Conservation (phyloP, 2,113 vertebrate species). For the Sinocyclocheilus anshuiensis region DNA sequence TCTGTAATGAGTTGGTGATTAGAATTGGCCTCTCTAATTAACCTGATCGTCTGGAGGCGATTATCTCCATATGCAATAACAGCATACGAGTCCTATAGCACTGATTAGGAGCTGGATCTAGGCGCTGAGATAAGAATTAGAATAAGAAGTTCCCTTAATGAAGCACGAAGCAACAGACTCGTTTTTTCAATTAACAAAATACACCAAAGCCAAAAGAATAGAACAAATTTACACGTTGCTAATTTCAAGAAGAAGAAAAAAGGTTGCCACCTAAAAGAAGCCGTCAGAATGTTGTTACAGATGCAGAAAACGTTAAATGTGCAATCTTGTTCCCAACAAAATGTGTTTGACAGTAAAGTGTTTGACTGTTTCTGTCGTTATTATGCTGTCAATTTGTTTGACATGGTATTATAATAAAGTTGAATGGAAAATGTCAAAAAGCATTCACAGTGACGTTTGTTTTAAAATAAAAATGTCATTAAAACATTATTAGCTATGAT, state of each 20-base stretch:
- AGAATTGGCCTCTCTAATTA: constrained; percentile 65
- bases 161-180: constrained; percentile 19
- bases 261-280: background rate
- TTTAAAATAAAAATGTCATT: no score
- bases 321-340: background rate
- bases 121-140: constrained; percentile 37
- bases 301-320: background rate
- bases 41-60: constrained; percentile 58
- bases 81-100: constrained; percentile 35
- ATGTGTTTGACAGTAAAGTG: background rate
- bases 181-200: constrained; percentile 37
- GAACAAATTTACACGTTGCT: background rate
- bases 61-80: constrained; percentile 54
- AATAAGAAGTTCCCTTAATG: constrained; percentile 44
- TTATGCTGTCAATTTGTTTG: background rate
- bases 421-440: no score
- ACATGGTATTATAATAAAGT: background rate
- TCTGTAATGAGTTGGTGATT: constrained; percentile 68
- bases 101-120: constrained; percentile 41
- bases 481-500: no score
- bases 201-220: constrained; percentile 19
- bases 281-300: background rate
- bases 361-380: background rate
- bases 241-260: background rate
- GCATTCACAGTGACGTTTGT: no score